A percentile compares a stretch with the other conserved stretches of the same genome.
These are phyloP conservation scores for Chlorops oryzae DNA, from an alignment of 1,140 invertebrate species.

Conservation along the genomic window DNA sequence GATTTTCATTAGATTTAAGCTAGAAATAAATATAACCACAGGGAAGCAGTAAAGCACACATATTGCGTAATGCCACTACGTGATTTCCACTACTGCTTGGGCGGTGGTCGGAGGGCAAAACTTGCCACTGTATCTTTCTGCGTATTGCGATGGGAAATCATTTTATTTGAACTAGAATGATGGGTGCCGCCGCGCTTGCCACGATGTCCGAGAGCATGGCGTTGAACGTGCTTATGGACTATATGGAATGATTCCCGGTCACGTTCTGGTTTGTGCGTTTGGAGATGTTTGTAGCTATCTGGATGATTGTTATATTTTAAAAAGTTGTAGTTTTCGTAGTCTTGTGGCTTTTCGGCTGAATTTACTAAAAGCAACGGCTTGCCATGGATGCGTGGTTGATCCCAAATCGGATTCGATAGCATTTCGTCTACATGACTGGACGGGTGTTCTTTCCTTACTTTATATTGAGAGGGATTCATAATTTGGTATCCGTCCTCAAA, in stretches of 20 bases:
- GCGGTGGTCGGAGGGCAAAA: slow-evolving; percentile 39
- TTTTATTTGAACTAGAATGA: slow-evolving; percentile 25
- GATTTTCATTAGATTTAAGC: too few relatives aligned
- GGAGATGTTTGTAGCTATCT: slow-evolving; percentile 43
- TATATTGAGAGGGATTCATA: slow-evolving; percentile 37
- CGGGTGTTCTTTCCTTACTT: slow-evolving; percentile 38
- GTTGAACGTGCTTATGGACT: not conserved
- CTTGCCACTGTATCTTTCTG: slow-evolving; percentile 39
- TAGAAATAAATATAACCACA: too few relatives aligned
- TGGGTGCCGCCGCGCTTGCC: slow-evolving; percentile 23
- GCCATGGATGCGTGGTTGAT: slow-evolving; percentile 20
- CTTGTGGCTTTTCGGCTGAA: slow-evolving; percentile 15
- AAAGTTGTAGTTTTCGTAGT: slow-evolving; percentile 43
- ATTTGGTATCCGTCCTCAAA: slow-evolving; percentile 30
- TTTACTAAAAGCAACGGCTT: not conserved
- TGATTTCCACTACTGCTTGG: slow-evolving; percentile 33
- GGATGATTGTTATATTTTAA: slow-evolving; percentile 46
- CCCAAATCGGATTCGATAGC: slow-evolving; percentile 21
- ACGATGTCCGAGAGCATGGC: slow-evolving; percentile 15
- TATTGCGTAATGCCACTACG: too few relatives aligned
- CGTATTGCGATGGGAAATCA: slow-evolving; percentile 15
- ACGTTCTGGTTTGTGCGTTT: slow-evolving; percentile 29
- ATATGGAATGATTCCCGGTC: not conserved
- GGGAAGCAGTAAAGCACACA: too few relatives aligned
- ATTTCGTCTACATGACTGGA: slow-evolving; percentile 25